A percentile compares a stretch with the other conserved stretches of the same genome.
phyloP scores from a whole-genome alignment of 1,140 invertebrate genomes.

The Condylostylus longicornis region DNA sequence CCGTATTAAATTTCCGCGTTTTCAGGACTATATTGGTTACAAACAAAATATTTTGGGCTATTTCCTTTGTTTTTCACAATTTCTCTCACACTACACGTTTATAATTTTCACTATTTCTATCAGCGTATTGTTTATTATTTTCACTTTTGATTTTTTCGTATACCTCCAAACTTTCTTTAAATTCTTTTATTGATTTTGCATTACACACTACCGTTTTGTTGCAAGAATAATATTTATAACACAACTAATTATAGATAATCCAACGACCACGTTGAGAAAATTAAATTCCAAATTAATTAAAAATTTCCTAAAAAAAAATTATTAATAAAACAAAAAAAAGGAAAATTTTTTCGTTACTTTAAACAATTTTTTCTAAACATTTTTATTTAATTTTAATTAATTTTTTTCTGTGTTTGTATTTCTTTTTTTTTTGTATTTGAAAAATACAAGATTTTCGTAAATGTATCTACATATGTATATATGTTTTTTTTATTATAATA shows the following conservation, averaged over 20 bases:
- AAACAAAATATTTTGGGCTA: conserved; percentile 16
- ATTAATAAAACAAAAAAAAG: too few species aligned
- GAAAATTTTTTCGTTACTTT: too few species aligned
- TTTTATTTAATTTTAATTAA: too few species aligned
- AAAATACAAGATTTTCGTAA: too few species aligned
- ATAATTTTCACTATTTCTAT: background rate
- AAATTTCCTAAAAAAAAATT: too few species aligned
- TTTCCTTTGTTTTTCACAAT: conserved; percentile 6
- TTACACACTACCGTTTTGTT: conserved; percentile 26
- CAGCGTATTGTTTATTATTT: conserved; percentile 3
- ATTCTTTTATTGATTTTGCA: conserved; percentile 15
- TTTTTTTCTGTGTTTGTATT: too few species aligned
- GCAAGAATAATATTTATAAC: conserved; percentile 23
- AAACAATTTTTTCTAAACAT: too few species aligned
- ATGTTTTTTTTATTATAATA: too few species aligned
- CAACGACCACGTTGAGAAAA: too few species aligned
- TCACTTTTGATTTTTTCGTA: conserved; percentile 13
- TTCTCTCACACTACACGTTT: background rate
- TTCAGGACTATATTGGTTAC: conserved; percentile 10
- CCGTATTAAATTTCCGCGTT: background rate
- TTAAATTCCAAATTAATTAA: too few species aligned
- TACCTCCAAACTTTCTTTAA: conserved; percentile 15
- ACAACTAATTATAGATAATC: conserved; percentile 19
- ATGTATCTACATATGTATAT: too few species aligned
- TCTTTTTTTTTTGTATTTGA: too few species aligned